Percentiles rank a stretch among this genome's conserved stretches.
These are phyloP conservation scores for Ariolimax columbianus DNA, from an alignment of 2,888 invertebrate species.

Conservation along the genomic window DNA sequence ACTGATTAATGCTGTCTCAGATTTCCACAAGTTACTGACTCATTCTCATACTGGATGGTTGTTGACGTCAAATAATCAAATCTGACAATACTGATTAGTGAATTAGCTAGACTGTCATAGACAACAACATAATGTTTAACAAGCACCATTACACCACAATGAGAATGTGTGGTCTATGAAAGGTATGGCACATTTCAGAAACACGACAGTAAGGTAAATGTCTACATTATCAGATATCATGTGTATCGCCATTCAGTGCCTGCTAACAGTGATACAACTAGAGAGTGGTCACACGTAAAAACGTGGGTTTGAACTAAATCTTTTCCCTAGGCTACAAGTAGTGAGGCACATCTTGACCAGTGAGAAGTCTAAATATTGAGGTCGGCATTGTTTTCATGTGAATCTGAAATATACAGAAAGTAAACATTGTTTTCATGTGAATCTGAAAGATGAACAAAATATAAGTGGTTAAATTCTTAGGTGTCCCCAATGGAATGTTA, in stretches of 20 bases:
- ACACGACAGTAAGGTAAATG: neutral
- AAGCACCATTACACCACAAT: neutral
- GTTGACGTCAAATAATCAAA: neutral
- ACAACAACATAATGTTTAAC: neutral
- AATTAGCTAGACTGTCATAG: neutral
- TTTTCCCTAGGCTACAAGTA: constrained; percentile 86
- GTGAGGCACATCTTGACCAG: constrained; percentile 99
- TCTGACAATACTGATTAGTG: neutral
- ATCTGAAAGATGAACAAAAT: neutral
- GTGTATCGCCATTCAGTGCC: neutral
- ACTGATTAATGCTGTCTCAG: too few relatives aligned
- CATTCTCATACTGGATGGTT: too few relatives aligned
- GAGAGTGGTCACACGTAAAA: neutral
- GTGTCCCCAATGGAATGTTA: too few relatives aligned
- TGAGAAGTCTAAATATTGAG: constrained; percentile 98
- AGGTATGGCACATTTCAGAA: neutral
- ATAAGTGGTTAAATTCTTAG: too few relatives aligned
- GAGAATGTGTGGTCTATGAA: neutral
- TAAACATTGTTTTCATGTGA: too few relatives aligned
- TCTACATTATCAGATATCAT: neutral
- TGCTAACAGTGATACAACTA: neutral
- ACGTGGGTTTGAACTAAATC: neutral
- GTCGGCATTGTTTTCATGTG: constrained; percentile 99
- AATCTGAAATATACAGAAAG: constrained; percentile 84
- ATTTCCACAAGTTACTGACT: too few relatives aligned